A percentile compares a stretch with the other conserved stretches of the same genome.
Evolutionary conservation across 2,888 invertebrate genomes (phyloP).

Genomic region (Tipula vernalis): DNA sequence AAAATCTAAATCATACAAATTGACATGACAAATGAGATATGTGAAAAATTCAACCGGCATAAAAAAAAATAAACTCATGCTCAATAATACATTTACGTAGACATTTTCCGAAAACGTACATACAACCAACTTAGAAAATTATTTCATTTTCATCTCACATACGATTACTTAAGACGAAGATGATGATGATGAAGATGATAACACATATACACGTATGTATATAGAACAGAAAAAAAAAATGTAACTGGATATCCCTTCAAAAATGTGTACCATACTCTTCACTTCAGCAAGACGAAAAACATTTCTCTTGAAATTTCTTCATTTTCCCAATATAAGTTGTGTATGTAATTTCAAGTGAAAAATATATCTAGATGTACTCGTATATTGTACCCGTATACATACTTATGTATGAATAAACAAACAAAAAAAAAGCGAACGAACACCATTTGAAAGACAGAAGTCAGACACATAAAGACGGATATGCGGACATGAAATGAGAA

Average conservation of each 20-base stretch:
- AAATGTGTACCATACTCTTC: neutral
- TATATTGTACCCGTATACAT: too few species aligned
- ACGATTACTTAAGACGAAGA: neutral
- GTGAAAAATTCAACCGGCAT: neutral
- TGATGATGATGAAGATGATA: neutral
- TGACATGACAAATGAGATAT: neutral
- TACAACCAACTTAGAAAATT: neutral
- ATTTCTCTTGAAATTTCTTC: neutral
- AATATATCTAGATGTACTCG: neutral
- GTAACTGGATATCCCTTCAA: neutral
- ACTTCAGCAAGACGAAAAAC: neutral
- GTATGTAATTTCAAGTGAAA: neutral
- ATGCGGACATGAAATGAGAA: constrained; percentile 10
- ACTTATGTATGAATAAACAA: neutral
- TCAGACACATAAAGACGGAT: constrained; percentile 10
- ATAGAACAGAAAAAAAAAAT: neutral
- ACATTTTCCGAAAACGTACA: neutral
- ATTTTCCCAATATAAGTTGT: neutral
- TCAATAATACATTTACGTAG: neutral
- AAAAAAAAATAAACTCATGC: neutral
- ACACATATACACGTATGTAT: neutral
- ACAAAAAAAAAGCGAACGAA: neutral
- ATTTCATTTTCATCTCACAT: neutral
- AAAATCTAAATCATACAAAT: neutral
- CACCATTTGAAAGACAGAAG: neutral